phyloP scores from a whole-genome alignment of 1,140 invertebrate genomes.

The Dinoponera quadriceps region DNA sequence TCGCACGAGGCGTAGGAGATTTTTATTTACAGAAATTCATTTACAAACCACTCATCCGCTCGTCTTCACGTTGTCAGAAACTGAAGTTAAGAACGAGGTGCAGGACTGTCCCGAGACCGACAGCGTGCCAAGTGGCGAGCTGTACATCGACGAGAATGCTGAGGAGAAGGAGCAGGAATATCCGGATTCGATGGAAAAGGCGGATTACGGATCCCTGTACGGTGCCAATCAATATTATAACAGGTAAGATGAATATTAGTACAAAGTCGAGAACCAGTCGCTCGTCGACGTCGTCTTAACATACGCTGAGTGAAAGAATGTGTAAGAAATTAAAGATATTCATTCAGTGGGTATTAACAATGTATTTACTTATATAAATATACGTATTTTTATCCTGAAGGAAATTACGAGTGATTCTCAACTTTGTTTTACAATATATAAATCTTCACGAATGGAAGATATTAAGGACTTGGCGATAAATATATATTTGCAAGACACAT shows the following conservation, averaged over 20 bases:
- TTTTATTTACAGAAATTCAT: not conserved
- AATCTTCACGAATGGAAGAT: too few species aligned
- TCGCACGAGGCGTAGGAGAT: not conserved
- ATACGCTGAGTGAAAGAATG: too few species aligned
- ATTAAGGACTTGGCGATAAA: too few species aligned
- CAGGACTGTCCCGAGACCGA: constrained; percentile 83
- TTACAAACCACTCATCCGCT: constrained; percentile 18
- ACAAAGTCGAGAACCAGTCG: too few species aligned
- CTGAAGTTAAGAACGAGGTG: constrained; percentile 84
- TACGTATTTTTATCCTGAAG: too few species aligned
- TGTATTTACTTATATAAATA: too few species aligned
- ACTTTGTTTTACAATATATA: too few species aligned
- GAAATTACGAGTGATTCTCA: too few species aligned
- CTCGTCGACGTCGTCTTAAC: too few species aligned
- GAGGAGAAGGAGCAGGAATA: constrained; percentile 84
- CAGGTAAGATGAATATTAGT: constrained; percentile 84
- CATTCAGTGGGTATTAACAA: too few species aligned
- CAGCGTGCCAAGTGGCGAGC: constrained; percentile 81
- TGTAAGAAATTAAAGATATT: too few species aligned
- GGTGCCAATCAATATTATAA: constrained; percentile 89
- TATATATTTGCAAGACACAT: too few species aligned
- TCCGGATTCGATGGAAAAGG: constrained; percentile 83
- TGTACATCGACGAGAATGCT: constrained; percentile 84
- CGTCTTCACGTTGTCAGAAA: constrained; percentile 73
- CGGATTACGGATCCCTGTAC: constrained; percentile 82